These are phyloP conservation scores for Lasioglossum lativentre DNA, from an alignment of 2,888 invertebrate genomes.

Conservation along the genomic window DNA sequence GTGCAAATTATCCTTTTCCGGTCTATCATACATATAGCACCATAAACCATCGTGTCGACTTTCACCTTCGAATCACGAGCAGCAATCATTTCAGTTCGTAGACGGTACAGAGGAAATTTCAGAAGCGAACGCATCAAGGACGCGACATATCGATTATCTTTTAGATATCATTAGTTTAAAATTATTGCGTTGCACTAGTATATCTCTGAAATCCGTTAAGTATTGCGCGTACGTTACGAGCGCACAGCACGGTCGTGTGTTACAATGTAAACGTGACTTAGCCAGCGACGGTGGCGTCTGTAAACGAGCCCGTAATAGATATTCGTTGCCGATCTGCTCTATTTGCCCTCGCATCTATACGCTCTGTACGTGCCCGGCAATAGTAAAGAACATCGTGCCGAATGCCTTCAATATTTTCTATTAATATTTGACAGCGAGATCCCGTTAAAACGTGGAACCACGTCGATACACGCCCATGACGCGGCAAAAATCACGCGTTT, in stretches of 20 bases:
- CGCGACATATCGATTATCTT: background rate
- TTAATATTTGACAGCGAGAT: conserved; percentile 23
- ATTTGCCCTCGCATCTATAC: conserved; percentile 44
- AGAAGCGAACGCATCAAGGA: background rate
- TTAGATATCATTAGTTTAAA: background rate
- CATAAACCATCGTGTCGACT: background rate
- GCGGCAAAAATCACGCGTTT: conserved; percentile 14
- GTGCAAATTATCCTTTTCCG: conserved; percentile 52
- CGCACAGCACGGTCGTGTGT: background rate
- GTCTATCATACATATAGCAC: background rate
- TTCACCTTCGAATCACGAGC: background rate
- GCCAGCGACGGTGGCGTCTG: conserved; percentile 33
- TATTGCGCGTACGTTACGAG: conserved; percentile 6
- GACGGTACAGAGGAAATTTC: background rate
- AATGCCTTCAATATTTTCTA: conserved; percentile 14
- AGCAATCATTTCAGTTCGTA: background rate
- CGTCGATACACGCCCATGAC: background rate
- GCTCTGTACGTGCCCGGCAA: conserved; percentile 33
- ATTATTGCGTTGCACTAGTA: conserved; percentile 19
- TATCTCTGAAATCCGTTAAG: background rate
- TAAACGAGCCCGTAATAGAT: conserved; percentile 52
- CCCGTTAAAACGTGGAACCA: background rate
- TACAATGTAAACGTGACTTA: conserved; percentile 51
- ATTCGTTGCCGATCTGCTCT: conserved; percentile 56
- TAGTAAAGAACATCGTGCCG: conserved; percentile 30